Base-by-base conservation (phyloP, 2,888 invertebrate genomes). In the Rutpela maculata region DNA sequence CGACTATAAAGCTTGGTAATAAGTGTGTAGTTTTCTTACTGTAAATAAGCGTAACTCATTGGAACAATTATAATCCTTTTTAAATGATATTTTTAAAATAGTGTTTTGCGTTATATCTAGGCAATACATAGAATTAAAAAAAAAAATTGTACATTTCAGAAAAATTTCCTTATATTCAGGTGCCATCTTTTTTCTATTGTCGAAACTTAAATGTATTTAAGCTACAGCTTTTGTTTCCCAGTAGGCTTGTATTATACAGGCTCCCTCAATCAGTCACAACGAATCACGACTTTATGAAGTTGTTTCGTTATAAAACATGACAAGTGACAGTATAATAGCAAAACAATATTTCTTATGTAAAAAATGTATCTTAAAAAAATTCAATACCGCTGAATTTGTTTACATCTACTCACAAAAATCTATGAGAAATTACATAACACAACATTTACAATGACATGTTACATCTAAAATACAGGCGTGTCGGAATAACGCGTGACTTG, bases 401-500 rank as follows among this genome's bases (percentile, higher is more conserved):
- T 63, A 38, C 62, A 17, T 31, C 62, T 22, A 62, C 62, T 62
- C 10, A 7, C 2, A 31, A n/a, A 1, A 17, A 22, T 31, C 31
- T 22, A 31, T 31, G 31, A 35, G 31, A 62, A 63, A n/a, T 35
- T 35, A 17, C 11, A 19, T 11, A 65, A 65, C 12, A 43, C 1
- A 31, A 63, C 12, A 50, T n/a, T 50, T 1, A n/a, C 6, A 50
- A 17, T 4, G 2, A 17, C 50, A n/a, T 50, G 15, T 50, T 50
- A 50, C 50, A 50, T 7, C 0, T 50, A n/a, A 50, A 50, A n/a
- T 50, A 7, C 15, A 56, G 65, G 18, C 18, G 65, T 65, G 65
- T 19, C 18, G 26, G n/a, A 43, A 12, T 65, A 65, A 38, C 2
- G 18, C 43, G 12, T 65, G 65, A 65, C 65, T 38, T 65, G 38